Conservation (phyloP, 2,797 vertebrate genomes). For the Antennarius maculatus region DNA sequence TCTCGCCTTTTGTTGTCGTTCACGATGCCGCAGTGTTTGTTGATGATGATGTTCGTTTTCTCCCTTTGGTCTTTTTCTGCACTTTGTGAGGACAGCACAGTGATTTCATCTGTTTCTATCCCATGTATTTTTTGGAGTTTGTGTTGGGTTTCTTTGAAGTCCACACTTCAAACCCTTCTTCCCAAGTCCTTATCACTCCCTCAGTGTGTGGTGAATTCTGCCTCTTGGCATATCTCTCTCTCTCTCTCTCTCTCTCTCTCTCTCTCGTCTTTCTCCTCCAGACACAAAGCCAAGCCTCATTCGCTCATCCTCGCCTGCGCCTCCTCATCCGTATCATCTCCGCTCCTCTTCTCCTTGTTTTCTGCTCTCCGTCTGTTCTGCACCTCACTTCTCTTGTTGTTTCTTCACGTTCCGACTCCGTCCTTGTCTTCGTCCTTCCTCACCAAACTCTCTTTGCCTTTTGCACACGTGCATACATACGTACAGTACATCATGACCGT, state of each 20-base stretch:
- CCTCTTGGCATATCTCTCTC: constrained; percentile 56
- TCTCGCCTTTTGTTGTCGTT: constrained; percentile 61
- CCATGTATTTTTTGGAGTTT: constrained; percentile 74
- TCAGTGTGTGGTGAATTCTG: constrained; percentile 77
- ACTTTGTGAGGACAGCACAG: constrained; percentile 67
- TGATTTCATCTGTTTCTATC: constrained; percentile 76
- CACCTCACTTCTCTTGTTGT: constrained; percentile 37
- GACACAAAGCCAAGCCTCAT: constrained; percentile 70
- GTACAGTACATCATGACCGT: constrained; percentile 2
- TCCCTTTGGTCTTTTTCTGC: constrained; percentile 70
- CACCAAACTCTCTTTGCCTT: constrained; percentile 40
- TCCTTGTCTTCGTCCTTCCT: constrained; percentile 65
- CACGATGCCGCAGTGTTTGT: constrained; percentile 30
- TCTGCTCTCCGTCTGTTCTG: constrained; percentile 31
- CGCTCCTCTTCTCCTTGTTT: constrained; percentile 35
- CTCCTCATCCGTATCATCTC: constrained; percentile 60
- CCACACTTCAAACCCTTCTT: constrained; percentile 78
- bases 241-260: constrained; percentile 19
- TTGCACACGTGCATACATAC: constrained; percentile 13
- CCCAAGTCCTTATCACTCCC: constrained; percentile 76
- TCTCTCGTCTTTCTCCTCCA: constrained; percentile 67
- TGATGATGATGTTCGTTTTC: constrained; percentile 64
- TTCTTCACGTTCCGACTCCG: constrained; percentile 36
- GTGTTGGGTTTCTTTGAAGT: constrained; percentile 72
- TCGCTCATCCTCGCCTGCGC: constrained; percentile 62